Evolutionary conservation across 2,888 invertebrate species (phyloP).

Genomic region (Lithophane ornitopus): DNA sequence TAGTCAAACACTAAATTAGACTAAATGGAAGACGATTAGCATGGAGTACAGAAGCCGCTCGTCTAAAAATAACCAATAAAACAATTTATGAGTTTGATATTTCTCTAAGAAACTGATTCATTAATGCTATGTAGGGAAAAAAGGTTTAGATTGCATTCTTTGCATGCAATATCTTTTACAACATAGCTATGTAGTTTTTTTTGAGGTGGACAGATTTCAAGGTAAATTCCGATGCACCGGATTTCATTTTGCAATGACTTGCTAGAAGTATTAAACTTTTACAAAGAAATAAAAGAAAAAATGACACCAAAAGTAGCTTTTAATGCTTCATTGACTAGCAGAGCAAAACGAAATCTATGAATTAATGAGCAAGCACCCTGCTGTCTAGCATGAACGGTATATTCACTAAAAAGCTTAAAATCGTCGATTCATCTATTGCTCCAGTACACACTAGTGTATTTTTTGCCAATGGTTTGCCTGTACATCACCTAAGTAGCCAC

Average conservation of each 20-base stretch:
- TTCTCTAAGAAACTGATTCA: slow-evolving; percentile 59
- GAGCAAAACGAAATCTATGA: no score
- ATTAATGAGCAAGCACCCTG: no score
- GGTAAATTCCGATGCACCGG: background rate
- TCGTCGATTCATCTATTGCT: no score
- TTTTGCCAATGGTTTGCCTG: no score
- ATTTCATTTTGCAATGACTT: background rate
- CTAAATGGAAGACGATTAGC: slow-evolving; percentile 57
- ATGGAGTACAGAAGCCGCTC: slow-evolving; percentile 54
- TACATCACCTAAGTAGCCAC: no score
- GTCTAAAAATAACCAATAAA: slow-evolving; percentile 64
- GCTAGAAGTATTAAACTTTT: background rate
- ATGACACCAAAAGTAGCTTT: no score
- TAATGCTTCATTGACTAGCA: no score
- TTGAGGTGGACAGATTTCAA: background rate
- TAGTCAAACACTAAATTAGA: slow-evolving; percentile 50
- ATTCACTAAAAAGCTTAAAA: no score
- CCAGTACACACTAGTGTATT: no score
- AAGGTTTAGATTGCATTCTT: slow-evolving; percentile 30
- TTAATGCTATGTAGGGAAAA: slow-evolving; percentile 19
- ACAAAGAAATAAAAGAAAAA: no score
- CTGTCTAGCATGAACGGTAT: no score
- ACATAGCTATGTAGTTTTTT: slow-evolving; percentile 1
- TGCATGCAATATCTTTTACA: slow-evolving; percentile 20
- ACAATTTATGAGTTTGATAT: slow-evolving; percentile 51